Percentiles rank a stretch among this genome's conserved stretches.
Conservation (phyloP, 2,797 vertebrate genomes). For the Antennarius maculatus region DNA sequence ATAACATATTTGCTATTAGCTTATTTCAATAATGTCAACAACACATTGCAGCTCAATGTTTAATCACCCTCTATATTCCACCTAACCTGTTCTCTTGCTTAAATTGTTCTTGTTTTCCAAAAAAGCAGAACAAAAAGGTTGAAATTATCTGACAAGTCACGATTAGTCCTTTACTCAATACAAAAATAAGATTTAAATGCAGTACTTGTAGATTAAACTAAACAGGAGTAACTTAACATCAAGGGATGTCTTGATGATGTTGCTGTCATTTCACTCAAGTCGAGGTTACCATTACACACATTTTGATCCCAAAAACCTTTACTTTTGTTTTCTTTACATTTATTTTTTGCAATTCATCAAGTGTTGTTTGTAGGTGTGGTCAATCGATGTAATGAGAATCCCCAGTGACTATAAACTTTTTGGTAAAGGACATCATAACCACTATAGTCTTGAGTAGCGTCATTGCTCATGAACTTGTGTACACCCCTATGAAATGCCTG, state of each 20-base stretch:
- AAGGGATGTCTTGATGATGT: no score
- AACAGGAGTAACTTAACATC: neutral
- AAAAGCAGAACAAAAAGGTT: neutral
- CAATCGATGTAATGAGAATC: conserved; percentile 16
- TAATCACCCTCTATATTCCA: neutral
- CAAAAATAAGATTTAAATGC: neutral
- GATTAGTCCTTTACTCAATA: neutral
- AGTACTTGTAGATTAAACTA: neutral
- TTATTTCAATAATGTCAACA: neutral
- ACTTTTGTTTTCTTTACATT: neutral
- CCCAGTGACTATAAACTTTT: conserved; percentile 25
- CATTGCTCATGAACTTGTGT: conserved; percentile 70
- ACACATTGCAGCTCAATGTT: neutral
- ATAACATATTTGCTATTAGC: neutral
- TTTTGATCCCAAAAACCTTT: no score
- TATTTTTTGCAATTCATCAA: neutral
- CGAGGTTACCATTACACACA: no score
- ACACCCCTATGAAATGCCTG: conserved; percentile 78
- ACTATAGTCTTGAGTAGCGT: conserved; percentile 44
- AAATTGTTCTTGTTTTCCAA: neutral
- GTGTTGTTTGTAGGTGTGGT: conserved; percentile 13
- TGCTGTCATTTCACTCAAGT: no score
- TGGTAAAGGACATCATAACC: conserved; percentile 40
- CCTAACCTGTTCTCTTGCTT: neutral
- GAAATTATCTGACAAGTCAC: neutral